Evolutionary conservation across 2,797 vertebrate genomes (phyloP), one percentile per base, ranked within the genome.

Genomic region (Aldrovandia affinis): DNA sequence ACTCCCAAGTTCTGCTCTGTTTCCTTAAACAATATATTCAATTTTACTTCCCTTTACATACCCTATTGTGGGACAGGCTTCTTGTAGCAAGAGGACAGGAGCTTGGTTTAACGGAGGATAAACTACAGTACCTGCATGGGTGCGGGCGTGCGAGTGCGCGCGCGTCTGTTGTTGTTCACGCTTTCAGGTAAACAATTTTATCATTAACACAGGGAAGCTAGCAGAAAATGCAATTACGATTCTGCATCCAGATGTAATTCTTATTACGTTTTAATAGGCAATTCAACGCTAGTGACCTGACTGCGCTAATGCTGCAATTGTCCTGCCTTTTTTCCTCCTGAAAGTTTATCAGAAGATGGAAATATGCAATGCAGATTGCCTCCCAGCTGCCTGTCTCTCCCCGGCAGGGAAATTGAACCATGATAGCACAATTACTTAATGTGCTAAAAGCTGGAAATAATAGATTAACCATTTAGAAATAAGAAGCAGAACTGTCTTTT

Each of bases 401-500:
- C 86, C 89, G 88, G 86, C 86, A 91, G 87, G 88, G 90, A 93
- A 91, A 91, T 78, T 88, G 89, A 89, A 85, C 85, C 88, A 85
- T 83, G 87, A 92, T 86, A 89, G 80, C 63, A 88, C 84, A 89
- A 89, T 77, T 89, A 83, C 88, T 92, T 91, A 91, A 91, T 91
- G 91, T 85, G 78, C 70, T 92, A 91, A 92, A 91, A 90, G 73
- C 85, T 85, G 83, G 90, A 90, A 92, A 88, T 77, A 89, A 89
- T 88, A 82, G 83, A 44, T 90, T 90, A 89, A 89, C 82, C 78
- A 30, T 63, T 78, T 85, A 86, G 65, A 90, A 83, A 89, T 84
- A 90, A 47, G 85, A 22, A 39, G 87, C 80, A 88, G 83, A 28
- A 87, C n/a, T 18, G 18, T 4, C 85, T 63, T 82, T 81, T 81